Conservation (phyloP, 2,113 vertebrate species). For the Bujurquina vittata region DNA sequence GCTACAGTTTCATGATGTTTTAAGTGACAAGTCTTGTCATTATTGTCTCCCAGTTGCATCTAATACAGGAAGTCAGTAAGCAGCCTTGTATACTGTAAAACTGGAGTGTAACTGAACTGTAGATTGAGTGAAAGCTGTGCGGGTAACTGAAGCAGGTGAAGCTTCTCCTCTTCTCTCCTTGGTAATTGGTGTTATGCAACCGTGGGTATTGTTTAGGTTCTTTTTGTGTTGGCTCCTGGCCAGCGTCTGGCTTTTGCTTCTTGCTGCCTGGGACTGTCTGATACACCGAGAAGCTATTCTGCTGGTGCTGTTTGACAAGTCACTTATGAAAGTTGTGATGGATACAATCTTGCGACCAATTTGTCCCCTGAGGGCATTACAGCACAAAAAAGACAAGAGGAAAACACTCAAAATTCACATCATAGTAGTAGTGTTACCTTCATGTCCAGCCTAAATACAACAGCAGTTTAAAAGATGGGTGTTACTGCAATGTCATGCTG, state of each 20-base stretch:
- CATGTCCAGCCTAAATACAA: neutral
- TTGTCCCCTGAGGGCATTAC: neutral
- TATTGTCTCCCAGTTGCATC: neutral
- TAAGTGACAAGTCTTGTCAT: neutral
- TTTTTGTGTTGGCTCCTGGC: constrained; percentile 15
- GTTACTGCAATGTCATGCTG: constrained; percentile 12
- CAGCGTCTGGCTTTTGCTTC: constrained; percentile 14
- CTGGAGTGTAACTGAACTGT: neutral
- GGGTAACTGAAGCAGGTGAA: neutral
- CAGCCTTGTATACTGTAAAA: neutral
- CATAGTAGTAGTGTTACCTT: neutral
- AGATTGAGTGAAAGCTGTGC: neutral
- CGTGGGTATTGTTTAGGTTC: constrained; percentile 27
- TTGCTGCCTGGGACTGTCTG: neutral
- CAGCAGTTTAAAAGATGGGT: neutral
- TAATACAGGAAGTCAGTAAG: neutral
- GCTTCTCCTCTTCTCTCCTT: neutral
- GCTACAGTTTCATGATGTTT: neutral
- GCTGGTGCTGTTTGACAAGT: neutral
- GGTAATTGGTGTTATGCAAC: constrained; percentile 36
- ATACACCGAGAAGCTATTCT: neutral
- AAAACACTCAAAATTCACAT: neutral
- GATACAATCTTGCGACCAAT: neutral
- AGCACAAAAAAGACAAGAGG: neutral
- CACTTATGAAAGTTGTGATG: neutral